phyloP scores from a whole-genome alignment of 2,888 invertebrate species.

The Piscicola geometra region DNA sequence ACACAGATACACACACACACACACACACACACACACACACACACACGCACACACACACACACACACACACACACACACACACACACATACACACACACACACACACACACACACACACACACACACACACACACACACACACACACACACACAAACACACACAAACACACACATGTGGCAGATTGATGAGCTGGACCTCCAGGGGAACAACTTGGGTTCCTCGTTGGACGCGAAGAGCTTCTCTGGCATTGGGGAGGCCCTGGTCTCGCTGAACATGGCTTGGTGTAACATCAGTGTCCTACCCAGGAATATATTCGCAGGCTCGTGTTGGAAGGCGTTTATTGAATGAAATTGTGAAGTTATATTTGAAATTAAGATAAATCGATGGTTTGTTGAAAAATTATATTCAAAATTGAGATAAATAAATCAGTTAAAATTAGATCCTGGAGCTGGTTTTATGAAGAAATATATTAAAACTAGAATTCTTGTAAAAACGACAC shows the following conservation, averaged over 20 bases:
- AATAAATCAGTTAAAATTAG: too few species aligned
- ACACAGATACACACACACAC: too few species aligned
- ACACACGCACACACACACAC: too few species aligned
- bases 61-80: too few species aligned
- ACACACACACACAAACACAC: neutral
- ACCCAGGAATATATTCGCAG: slow-evolving; percentile 38
- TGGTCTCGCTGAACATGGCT: slow-evolving; percentile 40
- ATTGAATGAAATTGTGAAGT: neutral
- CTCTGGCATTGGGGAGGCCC: slow-evolving; percentile 31
- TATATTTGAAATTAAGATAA: neutral
- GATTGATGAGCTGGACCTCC: slow-evolving; percentile 40
- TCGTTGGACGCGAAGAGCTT: slow-evolving; percentile 38
- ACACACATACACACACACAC: neutral
- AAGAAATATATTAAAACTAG: too few species aligned
- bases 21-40: too few species aligned
- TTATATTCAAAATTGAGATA: too few species aligned
- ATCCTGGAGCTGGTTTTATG: too few species aligned
- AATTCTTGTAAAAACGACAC: too few species aligned
- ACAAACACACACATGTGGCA: too few species aligned
- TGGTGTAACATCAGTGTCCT: slow-evolving; percentile 43
- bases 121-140: too few species aligned
- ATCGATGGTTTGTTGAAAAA: too few species aligned
- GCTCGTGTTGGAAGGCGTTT: neutral
- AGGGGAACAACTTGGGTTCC: slow-evolving; percentile 41
- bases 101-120: neutral